phyloP scores from a whole-genome alignment of 2,797 vertebrate genomes.

The Poeciliopsis infans region DNA sequence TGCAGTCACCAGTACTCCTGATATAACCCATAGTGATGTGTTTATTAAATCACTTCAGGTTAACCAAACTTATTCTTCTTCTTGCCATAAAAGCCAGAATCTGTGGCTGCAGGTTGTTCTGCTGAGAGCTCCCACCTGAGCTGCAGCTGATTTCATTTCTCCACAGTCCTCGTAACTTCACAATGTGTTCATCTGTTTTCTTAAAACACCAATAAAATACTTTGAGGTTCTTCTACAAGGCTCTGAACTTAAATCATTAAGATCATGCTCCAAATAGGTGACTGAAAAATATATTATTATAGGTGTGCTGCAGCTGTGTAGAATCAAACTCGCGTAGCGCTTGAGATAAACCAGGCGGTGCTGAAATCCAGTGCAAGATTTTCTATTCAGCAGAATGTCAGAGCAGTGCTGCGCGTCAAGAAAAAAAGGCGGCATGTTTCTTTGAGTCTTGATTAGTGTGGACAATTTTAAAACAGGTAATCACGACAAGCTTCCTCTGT shows the following conservation, averaged over 20 bases:
- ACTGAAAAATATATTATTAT: not conserved
- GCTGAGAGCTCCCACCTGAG: not conserved
- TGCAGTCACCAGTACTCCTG: no score
- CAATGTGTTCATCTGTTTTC: not conserved
- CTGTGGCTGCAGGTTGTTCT: not conserved
- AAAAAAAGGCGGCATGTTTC: not conserved
- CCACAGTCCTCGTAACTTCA: not conserved
- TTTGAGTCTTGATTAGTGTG: not conserved
- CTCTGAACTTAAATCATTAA: not conserved
- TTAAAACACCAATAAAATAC: not conserved
- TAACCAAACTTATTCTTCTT: no score
- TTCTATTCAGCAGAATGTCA: not conserved
- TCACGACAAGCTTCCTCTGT: not conserved
- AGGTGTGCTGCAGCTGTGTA: not conserved
- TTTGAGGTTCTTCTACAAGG: not conserved
- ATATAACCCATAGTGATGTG: no score
- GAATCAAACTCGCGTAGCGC: not conserved
- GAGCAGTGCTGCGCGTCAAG: not conserved
- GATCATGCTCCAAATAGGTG: not conserved
- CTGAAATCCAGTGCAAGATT: not conserved
- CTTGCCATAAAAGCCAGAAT: not conserved
- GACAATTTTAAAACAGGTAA: not conserved
- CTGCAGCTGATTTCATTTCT: not conserved
- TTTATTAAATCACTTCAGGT: no score
- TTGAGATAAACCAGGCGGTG: not conserved